These are phyloP conservation scores for Scatophagus argus DNA, from an alignment of 2,113 vertebrate genomes.

Conservation along the genomic window DNA sequence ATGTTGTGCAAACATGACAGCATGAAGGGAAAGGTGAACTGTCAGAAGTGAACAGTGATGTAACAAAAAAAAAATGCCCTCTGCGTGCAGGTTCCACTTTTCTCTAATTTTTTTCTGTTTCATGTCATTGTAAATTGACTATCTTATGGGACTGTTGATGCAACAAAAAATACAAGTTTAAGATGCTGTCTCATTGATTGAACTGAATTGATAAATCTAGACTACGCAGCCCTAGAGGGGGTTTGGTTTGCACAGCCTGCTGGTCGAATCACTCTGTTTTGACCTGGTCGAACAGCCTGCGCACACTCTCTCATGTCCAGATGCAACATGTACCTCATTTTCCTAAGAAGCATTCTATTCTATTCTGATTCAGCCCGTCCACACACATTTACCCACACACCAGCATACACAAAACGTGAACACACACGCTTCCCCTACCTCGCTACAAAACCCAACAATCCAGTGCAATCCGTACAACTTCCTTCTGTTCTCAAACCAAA, in stretches of 20 bases:
- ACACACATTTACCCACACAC: conserved; percentile 48
- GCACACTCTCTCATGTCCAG: conserved; percentile 27
- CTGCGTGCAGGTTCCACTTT: background rate
- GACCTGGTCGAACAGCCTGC: conserved; percentile 16
- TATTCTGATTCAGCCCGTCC: conserved; percentile 64
- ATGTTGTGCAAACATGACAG: background rate
- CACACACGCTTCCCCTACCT: conserved; percentile 33
- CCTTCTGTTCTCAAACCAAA: conserved; percentile 79
- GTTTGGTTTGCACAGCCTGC: background rate
- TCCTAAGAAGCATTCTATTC: conserved; percentile 58
- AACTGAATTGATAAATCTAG: background rate
- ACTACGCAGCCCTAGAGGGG: background rate
- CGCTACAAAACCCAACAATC: conserved; percentile 65
- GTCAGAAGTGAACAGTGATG: background rate
- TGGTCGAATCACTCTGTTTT: conserved; percentile 12
- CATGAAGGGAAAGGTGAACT: background rate
- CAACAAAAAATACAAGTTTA: background rate
- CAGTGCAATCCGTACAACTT: conserved; percentile 67
- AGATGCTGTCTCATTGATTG: background rate
- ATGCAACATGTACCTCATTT: conserved; percentile 53
- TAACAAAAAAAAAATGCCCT: too few relatives aligned
- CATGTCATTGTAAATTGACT: background rate
- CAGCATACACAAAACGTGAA: conserved; percentile 7
- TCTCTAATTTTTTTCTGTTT: background rate
- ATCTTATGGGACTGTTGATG: background rate